phyloP scores from a whole-genome alignment of 2,888 invertebrate genomes.

The Heliconius sara region DNA sequence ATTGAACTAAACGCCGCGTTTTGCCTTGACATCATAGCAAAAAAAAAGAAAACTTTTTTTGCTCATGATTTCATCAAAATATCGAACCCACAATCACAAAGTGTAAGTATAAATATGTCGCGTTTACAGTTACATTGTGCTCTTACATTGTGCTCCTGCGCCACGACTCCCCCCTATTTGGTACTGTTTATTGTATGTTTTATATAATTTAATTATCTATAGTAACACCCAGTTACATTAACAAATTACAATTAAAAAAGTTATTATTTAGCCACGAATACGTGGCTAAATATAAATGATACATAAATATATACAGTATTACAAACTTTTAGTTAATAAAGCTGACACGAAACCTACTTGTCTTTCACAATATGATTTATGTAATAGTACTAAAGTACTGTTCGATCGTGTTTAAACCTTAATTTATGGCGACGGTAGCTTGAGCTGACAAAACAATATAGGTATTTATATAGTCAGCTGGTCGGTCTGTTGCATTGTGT shows the following conservation, averaged over 20 bases:
- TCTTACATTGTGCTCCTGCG: background rate
- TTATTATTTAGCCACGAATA: background rate
- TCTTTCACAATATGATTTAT: constrained; percentile 36
- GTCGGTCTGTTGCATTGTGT: background rate
- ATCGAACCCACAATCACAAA: background rate
- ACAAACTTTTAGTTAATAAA: constrained; percentile 1
- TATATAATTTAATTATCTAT: too few relatives aligned
- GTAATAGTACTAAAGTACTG: constrained; percentile 26
- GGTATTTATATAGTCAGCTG: background rate
- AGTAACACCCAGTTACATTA: background rate
- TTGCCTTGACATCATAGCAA: background rate
- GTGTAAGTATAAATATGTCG: background rate
- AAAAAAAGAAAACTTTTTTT: background rate
- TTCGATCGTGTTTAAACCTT: constrained; percentile 36
- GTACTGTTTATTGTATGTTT: background rate
- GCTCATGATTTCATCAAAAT: too few relatives aligned
- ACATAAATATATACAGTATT: background rate
- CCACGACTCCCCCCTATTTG: background rate
- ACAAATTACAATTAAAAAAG: background rate
- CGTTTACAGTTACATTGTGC: background rate
- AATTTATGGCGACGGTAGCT: constrained; percentile 28
- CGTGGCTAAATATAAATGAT: too few relatives aligned
- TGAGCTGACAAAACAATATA: constrained; percentile 25
- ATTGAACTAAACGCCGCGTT: background rate
- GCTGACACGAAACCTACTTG: constrained; percentile 31